These are phyloP conservation scores for Atethmia centrago DNA, from an alignment of 2,888 invertebrate species.

Conservation along the genomic window DNA sequence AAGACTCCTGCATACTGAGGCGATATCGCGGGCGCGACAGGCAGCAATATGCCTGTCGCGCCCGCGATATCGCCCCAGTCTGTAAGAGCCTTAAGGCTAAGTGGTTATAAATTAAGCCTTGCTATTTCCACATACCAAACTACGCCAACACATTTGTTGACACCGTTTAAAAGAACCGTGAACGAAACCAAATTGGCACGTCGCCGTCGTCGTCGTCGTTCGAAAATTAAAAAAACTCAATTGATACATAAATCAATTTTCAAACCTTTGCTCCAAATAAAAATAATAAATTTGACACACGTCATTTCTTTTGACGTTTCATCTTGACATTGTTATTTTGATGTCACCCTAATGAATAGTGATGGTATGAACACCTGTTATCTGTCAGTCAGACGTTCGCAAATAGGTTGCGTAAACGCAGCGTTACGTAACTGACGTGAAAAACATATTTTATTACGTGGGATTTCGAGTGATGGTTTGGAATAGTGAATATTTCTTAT, in stretches of 20 bases:
- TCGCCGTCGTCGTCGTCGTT: too few species aligned
- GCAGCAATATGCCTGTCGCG: too few species aligned
- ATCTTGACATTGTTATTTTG: conserved; percentile 62
- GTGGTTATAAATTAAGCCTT: neutral
- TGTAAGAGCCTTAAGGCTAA: neutral
- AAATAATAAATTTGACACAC: conserved; percentile 51
- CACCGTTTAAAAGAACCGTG: conserved; percentile 49
- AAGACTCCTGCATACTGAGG: too few species aligned
- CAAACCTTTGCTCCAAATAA: conserved; percentile 39
- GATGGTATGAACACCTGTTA: conserved; percentile 66
- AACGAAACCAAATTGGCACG: conserved; percentile 49
- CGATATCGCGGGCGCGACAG: too few species aligned
- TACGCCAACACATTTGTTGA: conserved; percentile 9
- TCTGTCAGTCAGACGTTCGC: conserved; percentile 48
- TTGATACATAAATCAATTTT: conserved; percentile 63
- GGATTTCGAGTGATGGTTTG: conserved; percentile 17
- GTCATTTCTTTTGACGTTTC: conserved; percentile 60
- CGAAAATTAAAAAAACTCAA: conserved; percentile 61
- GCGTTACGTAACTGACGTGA: conserved; percentile 43
- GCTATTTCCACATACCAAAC: neutral
- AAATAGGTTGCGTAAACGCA: conserved; percentile 53
- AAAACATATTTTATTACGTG: conserved; percentile 41
- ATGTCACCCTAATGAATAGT: conserved; percentile 66
- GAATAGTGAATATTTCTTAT: conserved; percentile 9
- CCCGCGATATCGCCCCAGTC: too few species aligned